Evolutionary conservation across 2,888 invertebrate species (phyloP).

Genomic region (Syrphus vitripennis): DNA sequence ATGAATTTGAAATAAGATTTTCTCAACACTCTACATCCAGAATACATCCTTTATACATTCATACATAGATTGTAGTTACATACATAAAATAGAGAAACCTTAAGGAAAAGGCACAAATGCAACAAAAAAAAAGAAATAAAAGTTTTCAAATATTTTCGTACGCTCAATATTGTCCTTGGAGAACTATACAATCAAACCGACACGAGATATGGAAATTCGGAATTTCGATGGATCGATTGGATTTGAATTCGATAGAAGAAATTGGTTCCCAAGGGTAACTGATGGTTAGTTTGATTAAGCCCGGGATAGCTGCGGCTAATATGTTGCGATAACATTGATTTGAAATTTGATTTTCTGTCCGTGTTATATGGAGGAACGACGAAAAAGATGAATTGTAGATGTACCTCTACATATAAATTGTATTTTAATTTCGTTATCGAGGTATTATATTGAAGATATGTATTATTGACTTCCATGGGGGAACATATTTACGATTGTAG

Average conservation of each 20-base stretch:
- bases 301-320: not conserved
- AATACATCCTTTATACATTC: not conserved
- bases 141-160: not conserved
- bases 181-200: not conserved
- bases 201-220: constrained; percentile 8
- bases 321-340: constrained; percentile 17
- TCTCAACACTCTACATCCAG: not conserved
- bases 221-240: constrained; percentile 17
- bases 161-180: not conserved
- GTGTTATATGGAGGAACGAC: too few relatives aligned
- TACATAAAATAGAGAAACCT: not conserved
- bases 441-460: too few relatives aligned
- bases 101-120: not conserved
- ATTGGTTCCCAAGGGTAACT: constrained; percentile 5
- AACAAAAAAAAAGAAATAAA: not conserved
- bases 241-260: constrained; percentile 19
- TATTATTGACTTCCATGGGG: too few relatives aligned
- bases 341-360: constrained; percentile 13
- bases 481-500: too few relatives aligned
- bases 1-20: not conserved
- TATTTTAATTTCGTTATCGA: not conserved
- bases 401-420: not conserved
- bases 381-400: not conserved
- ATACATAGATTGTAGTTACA: not conserved
- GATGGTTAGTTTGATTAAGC: constrained; percentile 39